Conservation (phyloP, 2,888 invertebrate species). For the Lacanobia oleracea region DNA sequence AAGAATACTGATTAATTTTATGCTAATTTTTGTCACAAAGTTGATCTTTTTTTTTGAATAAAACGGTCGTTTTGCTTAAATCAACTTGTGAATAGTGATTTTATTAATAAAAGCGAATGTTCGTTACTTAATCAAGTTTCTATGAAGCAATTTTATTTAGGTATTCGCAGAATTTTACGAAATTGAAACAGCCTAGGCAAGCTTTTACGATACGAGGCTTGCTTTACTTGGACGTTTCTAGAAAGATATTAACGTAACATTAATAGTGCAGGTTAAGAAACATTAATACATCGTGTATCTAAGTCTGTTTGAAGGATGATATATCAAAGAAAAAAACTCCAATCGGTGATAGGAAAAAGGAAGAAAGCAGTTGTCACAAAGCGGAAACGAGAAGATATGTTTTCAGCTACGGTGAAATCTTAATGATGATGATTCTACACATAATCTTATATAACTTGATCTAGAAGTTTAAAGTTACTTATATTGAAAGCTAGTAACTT, state of each 20-base stretch:
- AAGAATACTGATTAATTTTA: slow-evolving; percentile 44
- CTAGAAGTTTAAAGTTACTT: slow-evolving; percentile 2
- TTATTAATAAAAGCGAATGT: slow-evolving; percentile 20
- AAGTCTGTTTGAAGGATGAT: too few species aligned
- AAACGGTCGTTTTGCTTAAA: slow-evolving; percentile 29
- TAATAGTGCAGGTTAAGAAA: too few species aligned
- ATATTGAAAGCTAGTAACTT: neutral
- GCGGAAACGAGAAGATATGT: too few species aligned
- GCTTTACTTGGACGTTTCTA: too few species aligned
- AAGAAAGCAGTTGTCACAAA: too few species aligned
- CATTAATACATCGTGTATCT: too few species aligned
- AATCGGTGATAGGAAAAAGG: too few species aligned
- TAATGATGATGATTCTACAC: too few species aligned
- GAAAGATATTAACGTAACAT: too few species aligned
- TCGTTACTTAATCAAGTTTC: slow-evolving; percentile 25
- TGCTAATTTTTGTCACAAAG: slow-evolving; percentile 47
- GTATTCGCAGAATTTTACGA: slow-evolving; percentile 29
- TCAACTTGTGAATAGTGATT: slow-evolving; percentile 7
- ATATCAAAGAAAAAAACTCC: too few species aligned
- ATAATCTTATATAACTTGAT: neutral
- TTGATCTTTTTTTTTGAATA: slow-evolving; percentile 20
- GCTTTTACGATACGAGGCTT: neutral
- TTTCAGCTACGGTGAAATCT: too few species aligned
- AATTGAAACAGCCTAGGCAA: neutral
- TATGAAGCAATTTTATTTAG: slow-evolving; percentile 19